Percentiles rank a stretch among this genome's conserved stretches.
These are phyloP conservation scores for Syngnathoides biaculeatus DNA, from an alignment of 2,113 vertebrate genomes.

Conservation along the genomic window DNA sequence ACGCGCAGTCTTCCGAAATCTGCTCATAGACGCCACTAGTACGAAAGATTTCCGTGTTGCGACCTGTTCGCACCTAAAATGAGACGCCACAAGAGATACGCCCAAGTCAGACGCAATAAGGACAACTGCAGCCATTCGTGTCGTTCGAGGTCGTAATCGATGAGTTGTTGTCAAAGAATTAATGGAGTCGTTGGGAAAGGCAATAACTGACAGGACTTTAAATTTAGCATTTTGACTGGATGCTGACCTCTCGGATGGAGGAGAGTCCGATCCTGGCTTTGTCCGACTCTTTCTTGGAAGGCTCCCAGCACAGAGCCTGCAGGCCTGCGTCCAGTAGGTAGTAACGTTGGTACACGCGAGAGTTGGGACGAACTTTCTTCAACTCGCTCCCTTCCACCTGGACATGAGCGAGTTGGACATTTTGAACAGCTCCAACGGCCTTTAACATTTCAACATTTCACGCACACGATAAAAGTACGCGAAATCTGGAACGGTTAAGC, in stretches of 20 bases:
- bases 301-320: constrained; percentile 90
- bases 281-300: constrained; percentile 92
- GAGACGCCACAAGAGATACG: not conserved
- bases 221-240: not conserved
- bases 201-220: not conserved
- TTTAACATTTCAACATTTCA: constrained; percentile 4
- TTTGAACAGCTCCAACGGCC: not conserved
- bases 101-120: constrained; percentile 3
- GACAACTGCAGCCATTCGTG: not conserved
- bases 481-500: not conserved
- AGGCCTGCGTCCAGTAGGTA: constrained; percentile 89
- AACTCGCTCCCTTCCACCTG: constrained; percentile 86
- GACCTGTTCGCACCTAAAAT: constrained; percentile 80
- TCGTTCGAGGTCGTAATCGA: not conserved
- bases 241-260: constrained; percentile 85
- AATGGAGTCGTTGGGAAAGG: constrained; percentile 4
- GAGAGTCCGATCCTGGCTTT: constrained; percentile 88
- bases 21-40: constrained; percentile 92
- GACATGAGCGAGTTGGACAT: not conserved
- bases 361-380: constrained; percentile 89
- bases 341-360: constrained; percentile 86
- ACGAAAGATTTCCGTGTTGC: constrained; percentile 93
- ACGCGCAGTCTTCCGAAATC: constrained; percentile 92
- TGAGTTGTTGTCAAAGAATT: constrained; percentile 3
- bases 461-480: not conserved